A percentile compares a stretch with the other conserved stretches of the same genome.
Conservation (phyloP, 2,888 invertebrate genomes). For the Heteromurus nitidus region DNA sequence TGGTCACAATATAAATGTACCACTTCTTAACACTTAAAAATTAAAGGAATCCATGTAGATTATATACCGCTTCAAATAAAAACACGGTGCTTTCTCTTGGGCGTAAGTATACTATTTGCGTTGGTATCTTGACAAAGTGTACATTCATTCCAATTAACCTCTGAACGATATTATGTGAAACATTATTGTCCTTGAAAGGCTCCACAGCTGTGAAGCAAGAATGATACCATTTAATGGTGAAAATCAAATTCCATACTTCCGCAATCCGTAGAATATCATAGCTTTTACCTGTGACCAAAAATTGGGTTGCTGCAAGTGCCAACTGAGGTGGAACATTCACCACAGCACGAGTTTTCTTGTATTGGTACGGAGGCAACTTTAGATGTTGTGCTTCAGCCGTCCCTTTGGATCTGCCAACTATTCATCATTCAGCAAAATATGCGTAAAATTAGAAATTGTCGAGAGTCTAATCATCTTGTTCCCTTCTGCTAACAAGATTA, state of each 20-base stretch:
- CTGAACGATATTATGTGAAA: not conserved
- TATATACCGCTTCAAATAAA: constrained; percentile 2
- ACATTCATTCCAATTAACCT: not conserved
- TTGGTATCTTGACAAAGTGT: not conserved
- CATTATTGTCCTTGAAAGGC: not conserved
- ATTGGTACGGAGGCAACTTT: not conserved
- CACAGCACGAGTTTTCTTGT: not conserved
- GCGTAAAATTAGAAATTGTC: no score
- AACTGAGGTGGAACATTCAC: not conserved
- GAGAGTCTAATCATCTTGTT: no score
- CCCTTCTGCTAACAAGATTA: no score
- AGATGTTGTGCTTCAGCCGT: not conserved
- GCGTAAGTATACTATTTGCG: not conserved
- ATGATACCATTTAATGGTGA: not conserved
- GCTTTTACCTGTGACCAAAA: not conserved
- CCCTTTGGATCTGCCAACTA: not conserved
- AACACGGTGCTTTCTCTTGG: not conserved
- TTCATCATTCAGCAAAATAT: no score
- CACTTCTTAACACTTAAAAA: no score
- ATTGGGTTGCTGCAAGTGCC: not conserved
- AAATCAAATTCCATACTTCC: no score
- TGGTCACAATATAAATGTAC: no score
- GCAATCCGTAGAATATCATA: no score
- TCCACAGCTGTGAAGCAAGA: not conserved
- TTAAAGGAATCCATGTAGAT: no score